Evolutionary conservation across 2,888 invertebrate species (phyloP).

Genomic region (Trichacis sp.): DNA sequence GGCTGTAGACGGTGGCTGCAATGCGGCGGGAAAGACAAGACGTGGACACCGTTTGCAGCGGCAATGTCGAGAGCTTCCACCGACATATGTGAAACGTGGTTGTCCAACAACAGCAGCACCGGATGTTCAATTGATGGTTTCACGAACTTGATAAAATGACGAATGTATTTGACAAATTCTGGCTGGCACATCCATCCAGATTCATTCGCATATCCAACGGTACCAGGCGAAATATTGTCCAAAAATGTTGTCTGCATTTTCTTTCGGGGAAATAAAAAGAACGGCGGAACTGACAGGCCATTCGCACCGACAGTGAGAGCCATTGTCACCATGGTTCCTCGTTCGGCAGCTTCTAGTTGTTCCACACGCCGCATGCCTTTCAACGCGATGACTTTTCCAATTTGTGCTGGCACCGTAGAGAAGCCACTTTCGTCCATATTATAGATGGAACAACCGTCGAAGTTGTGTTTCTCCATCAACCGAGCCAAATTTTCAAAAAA

Average conservation of each 20-base stretch:
- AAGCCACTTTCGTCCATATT: background rate
- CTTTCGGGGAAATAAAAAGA: slow-evolving; percentile 41
- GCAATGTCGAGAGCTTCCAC: slow-evolving; percentile 46
- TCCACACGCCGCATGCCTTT: slow-evolving; percentile 20
- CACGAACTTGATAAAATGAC: slow-evolving; percentile 54
- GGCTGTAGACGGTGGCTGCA: slow-evolving; percentile 41
- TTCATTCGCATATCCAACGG: too few species aligned
- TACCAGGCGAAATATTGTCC: slow-evolving; percentile 3
- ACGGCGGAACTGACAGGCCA: slow-evolving; percentile 42
- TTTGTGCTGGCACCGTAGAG: background rate
- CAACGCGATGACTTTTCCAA: slow-evolving; percentile 4
- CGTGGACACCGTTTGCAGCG: slow-evolving; percentile 52
- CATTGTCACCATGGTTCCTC: slow-evolving; percentile 42
- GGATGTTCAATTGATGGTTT: slow-evolving; percentile 46
- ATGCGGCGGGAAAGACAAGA: slow-evolving; percentile 54
- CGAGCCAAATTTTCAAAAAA: slow-evolving; percentile 12
- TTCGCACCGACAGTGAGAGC: slow-evolving; percentile 36
- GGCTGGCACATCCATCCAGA: slow-evolving; percentile 36
- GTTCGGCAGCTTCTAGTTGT: slow-evolving; percentile 42
- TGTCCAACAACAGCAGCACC: slow-evolving; percentile 51
- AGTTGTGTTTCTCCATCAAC: background rate
- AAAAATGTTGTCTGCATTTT: slow-evolving; percentile 5
- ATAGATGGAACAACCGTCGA: background rate
- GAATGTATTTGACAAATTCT: slow-evolving; percentile 34
- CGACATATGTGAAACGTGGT: slow-evolving; percentile 44